Conservation (phyloP, 2,113 vertebrate genomes). For the Plotosus lineatus region DNA sequence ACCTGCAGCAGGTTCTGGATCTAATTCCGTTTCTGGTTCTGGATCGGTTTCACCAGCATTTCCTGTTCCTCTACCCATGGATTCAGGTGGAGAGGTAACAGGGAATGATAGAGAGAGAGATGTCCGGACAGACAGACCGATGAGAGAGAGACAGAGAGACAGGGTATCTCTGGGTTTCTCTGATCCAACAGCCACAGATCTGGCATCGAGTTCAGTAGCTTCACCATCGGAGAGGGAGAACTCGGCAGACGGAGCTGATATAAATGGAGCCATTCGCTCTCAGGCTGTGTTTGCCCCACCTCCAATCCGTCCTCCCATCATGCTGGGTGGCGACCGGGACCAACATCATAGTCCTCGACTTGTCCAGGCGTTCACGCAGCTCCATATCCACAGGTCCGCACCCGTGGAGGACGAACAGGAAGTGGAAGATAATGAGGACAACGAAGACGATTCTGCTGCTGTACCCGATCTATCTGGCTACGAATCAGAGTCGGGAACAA, state of each 20-base stretch:
- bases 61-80: neutral
- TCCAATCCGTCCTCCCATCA: constrained; percentile 75
- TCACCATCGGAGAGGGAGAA: constrained; percentile 76
- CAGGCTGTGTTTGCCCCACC: constrained; percentile 63
- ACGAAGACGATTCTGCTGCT: constrained; percentile 71
- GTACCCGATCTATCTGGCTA: constrained; percentile 74
- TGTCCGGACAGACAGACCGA: constrained; percentile 12
- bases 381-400: constrained; percentile 76
- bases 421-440: constrained; percentile 75
- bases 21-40: neutral
- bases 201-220: neutral
- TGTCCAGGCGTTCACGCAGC: constrained; percentile 85
- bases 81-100: neutral
- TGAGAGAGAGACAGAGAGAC: constrained; percentile 22
- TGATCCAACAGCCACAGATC: neutral
- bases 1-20: constrained; percentile 62
- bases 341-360: constrained; percentile 68
- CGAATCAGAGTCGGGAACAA: constrained; percentile 82
- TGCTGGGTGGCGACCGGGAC: constrained; percentile 80
- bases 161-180: neutral
- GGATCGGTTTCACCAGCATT: constrained; percentile 37
- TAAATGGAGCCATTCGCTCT: constrained; percentile 46
- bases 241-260: constrained; percentile 86
- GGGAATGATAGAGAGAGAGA: neutral
- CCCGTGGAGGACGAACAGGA: constrained; percentile 79